Evolutionary conservation across 2,797 vertebrate species (phyloP), one percentile per base, ranked within the genome.

Genomic region (Harpagifer antarcticus): DNA sequence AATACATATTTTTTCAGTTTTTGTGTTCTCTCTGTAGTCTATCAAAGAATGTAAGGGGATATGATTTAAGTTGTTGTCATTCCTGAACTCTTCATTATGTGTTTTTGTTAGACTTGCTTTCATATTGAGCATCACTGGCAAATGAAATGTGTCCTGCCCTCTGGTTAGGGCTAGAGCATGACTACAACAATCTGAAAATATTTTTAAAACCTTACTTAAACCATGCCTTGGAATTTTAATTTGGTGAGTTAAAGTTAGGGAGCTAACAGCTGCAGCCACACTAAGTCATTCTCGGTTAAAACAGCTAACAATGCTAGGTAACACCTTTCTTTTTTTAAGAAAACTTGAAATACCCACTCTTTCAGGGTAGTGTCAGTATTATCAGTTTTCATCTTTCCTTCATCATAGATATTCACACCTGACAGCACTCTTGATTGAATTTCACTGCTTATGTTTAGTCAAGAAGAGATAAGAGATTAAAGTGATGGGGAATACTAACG

Each of bases 371-470:
- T 19, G 42, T 42, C 56, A 53, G 49, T 50, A 61, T 52, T 71
- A 52, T 48, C 31, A 16, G 33, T 45, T 62, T 57, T 71, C 17
- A 60, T 66, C 20, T 72, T 33, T 19, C 11, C 42, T 53, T 61
- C 68, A 52, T 50, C 50, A n/a, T 47, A 17, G 53, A 58, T 63
- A 19, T 58, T 58, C 59, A 63, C 59, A 53, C 64, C 27, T 45
- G 27, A 37, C 27, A 4, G 53, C 40, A 37, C 20, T 19, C 40
- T 50, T 49, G 52, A 68, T 58, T 61, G 13, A 73, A 58, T 57
- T 65, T 37, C 10, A n/a, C 33, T 50, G 68, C 27, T 48, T 71
- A 52, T 5, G 27, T 23, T 73, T 57, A 47, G 45, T 70, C 37
- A 50, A 17, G 62, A 31, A 42, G 48, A 56, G 17, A 56, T 55